A percentile compares a stretch with the other conserved stretches of the same genome.
Evolutionary conservation across 2,888 invertebrate genomes (phyloP).

Genomic region (Lasioglossum vierecki): DNA sequence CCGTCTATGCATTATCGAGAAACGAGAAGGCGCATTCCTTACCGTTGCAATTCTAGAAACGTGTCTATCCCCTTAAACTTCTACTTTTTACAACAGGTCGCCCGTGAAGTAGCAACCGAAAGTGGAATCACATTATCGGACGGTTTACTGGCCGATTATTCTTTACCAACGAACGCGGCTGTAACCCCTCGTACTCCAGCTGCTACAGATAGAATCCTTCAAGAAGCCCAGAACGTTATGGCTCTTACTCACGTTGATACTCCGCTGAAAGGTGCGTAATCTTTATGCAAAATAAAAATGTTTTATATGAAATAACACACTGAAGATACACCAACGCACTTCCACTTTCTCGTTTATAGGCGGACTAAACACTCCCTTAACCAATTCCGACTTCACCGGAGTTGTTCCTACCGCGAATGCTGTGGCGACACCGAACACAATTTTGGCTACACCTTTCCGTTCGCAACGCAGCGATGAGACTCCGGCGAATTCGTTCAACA

Average conservation of each 20-base stretch:
- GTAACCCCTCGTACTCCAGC: slow-evolving; percentile 95
- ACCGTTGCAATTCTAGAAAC: too few relatives aligned
- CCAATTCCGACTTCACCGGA: slow-evolving; percentile 94
- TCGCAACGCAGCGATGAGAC: slow-evolving; percentile 88
- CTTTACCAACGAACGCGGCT: slow-evolving; percentile 88
- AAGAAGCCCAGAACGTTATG: slow-evolving; percentile 99
- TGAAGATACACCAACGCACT: not conserved
- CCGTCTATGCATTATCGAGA: too few relatives aligned
- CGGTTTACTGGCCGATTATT: slow-evolving; percentile 95
- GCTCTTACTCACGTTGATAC: slow-evolving; percentile 99
- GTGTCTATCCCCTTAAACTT: not conserved
- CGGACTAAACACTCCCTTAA: slow-evolving; percentile 96
- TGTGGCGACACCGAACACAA: slow-evolving; percentile 95
- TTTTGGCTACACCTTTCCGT: slow-evolving; percentile 94
- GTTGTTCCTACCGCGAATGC: slow-evolving; percentile 90
- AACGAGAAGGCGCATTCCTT: too few relatives aligned
- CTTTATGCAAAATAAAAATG: too few relatives aligned
- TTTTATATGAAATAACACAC: not conserved
- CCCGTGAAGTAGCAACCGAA: slow-evolving; percentile 94
- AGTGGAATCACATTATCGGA: slow-evolving; percentile 92
- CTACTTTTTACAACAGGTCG: slow-evolving; percentile 84
- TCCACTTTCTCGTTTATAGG: slow-evolving; percentile 83
- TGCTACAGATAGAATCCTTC: slow-evolving; percentile 91
- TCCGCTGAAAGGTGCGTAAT: slow-evolving; percentile 90
- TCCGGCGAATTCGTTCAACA: slow-evolving; percentile 81